These are phyloP conservation scores for Aethes cnicana DNA, from an alignment of 2,888 invertebrate species.

Conservation along the genomic window DNA sequence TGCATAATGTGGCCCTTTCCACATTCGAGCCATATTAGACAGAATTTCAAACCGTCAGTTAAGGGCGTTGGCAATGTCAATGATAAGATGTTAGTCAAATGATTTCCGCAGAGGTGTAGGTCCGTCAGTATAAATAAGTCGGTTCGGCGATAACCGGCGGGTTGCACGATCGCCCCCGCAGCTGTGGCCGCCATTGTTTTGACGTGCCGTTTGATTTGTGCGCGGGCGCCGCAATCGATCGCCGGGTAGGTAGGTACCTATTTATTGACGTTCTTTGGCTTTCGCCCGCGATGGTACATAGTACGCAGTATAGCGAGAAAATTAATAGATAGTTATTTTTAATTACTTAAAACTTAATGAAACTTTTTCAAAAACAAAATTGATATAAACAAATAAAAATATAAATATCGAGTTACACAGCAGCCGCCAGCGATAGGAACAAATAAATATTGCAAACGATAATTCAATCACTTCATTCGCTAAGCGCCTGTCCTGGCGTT, in stretches of 20 bases:
- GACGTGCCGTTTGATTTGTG: slow-evolving; percentile 75
- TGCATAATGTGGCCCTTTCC: too few relatives aligned
- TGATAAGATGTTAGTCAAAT: slow-evolving; percentile 38
- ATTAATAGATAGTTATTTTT: too few relatives aligned
- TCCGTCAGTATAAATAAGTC: slow-evolving; percentile 46
- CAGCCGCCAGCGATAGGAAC: slow-evolving; percentile 56
- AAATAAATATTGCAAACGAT: slow-evolving; percentile 63
- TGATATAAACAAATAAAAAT: too few relatives aligned
- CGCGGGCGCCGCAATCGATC: slow-evolving; percentile 68
- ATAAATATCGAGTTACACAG: too few relatives aligned
- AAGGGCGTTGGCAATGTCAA: too few relatives aligned
- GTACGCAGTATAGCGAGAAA: slow-evolving; percentile 15
- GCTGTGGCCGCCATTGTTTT: slow-evolving; percentile 66
- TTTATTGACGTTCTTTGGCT: slow-evolving; percentile 69
- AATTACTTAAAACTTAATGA: too few relatives aligned
- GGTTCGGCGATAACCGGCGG: slow-evolving; percentile 59
- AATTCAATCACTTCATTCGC: slow-evolving; percentile 70
- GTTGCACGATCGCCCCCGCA: slow-evolving; percentile 72
- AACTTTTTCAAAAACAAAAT: too few relatives aligned
- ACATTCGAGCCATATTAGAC: too few relatives aligned
- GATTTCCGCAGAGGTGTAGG: slow-evolving; percentile 41
- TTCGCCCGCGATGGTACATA: slow-evolving; percentile 31
- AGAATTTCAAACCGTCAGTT: too few relatives aligned
- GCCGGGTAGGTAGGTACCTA: slow-evolving; percentile 57
- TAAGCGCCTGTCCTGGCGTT: slow-evolving; percentile 52